phyloP scores from a whole-genome alignment of 2,888 invertebrate genomes.

The Hypercompe scribonia region DNA sequence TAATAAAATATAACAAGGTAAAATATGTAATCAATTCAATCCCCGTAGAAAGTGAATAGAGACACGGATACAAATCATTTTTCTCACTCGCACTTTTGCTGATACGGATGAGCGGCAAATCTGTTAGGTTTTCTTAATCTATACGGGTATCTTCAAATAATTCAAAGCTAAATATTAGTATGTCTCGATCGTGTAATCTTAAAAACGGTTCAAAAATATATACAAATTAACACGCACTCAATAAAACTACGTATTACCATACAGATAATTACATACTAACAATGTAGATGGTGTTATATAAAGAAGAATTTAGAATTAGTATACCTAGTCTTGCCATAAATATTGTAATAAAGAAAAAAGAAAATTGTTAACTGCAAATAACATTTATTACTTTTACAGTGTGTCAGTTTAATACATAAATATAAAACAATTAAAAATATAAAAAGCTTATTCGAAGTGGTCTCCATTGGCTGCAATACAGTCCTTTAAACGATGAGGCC shows the following conservation, averaged over 20 bases:
- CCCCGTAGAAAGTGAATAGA: background rate
- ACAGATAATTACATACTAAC: slow-evolving; percentile 38
- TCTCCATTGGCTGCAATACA: too few species aligned
- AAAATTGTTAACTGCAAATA: too few species aligned
- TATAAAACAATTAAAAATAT: too few species aligned
- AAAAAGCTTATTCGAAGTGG: too few species aligned
- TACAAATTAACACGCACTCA: background rate
- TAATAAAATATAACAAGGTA: background rate
- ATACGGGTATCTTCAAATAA: background rate
- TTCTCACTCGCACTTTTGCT: too few species aligned
- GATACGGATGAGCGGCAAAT: background rate
- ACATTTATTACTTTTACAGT: too few species aligned
- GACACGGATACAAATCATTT: background rate
- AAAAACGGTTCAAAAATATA: background rate
- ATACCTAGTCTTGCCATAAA: too few species aligned
- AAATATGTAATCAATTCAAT: background rate
- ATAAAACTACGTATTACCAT: slow-evolving; percentile 1
- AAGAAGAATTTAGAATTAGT: slow-evolving; percentile 17
- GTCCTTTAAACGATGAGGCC: too few species aligned
- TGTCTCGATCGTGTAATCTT: background rate
- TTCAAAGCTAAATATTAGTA: background rate
- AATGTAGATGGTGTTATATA: slow-evolving; percentile 21
- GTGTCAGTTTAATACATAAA: too few species aligned
- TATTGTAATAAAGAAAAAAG: too few species aligned
- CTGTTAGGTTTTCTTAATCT: too few species aligned